These are phyloP conservation scores for Diplazon laetatorius DNA, from an alignment of 2,888 invertebrate genomes.

Conservation along the genomic window DNA sequence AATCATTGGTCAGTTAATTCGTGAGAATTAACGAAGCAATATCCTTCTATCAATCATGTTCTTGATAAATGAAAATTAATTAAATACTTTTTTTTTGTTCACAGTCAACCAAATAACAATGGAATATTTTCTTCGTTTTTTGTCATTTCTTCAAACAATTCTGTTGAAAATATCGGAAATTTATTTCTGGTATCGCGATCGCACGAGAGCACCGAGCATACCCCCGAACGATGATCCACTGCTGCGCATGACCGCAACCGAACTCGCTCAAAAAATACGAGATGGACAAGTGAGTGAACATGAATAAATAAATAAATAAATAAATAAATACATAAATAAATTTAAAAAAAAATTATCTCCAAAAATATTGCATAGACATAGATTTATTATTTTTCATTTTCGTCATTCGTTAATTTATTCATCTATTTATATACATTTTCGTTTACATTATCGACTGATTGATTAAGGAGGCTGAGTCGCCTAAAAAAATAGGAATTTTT, in stretches of 20 bases:
- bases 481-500: no score
- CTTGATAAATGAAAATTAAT: not conserved
- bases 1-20: no score
- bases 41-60: no score
- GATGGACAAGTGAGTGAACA: conserved; percentile 72
- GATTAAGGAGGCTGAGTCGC: no score
- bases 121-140: conserved; percentile 61
- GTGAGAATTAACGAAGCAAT: no score
- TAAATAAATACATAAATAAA: not conserved
- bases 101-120: conserved; percentile 46
- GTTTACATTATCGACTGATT: no score
- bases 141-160: conserved; percentile 42
- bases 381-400: no score
- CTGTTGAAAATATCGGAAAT: conserved; percentile 47
- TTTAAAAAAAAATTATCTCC: not conserved
- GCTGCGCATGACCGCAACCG: conserved; percentile 72
- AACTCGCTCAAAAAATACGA: conserved; percentile 76
- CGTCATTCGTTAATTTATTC: no score
- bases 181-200: conserved; percentile 56
- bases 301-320: not conserved
- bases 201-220: conserved; percentile 56
- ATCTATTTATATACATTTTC: no score
- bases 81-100: not conserved
- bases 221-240: conserved; percentile 72
- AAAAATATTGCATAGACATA: not conserved